A percentile compares a stretch with the other conserved stretches of the same genome.
phyloP scores from a whole-genome alignment of 2,797 vertebrate genomes.

The Pampus argenteus region DNA sequence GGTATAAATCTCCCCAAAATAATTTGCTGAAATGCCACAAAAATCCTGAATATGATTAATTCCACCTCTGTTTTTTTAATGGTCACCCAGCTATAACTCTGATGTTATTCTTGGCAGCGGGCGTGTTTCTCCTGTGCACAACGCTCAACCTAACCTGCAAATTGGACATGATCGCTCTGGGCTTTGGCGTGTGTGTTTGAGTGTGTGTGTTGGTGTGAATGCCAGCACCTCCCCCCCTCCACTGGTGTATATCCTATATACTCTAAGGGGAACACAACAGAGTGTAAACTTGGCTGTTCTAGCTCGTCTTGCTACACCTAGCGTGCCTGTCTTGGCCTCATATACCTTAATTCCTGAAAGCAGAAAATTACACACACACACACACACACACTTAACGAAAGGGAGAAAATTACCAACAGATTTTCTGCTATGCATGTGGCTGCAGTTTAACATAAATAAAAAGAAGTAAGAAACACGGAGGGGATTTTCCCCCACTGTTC shows the following conservation, averaged over 20 bases:
- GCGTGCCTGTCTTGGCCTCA: slow-evolving; percentile 49
- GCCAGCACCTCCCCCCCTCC: neutral
- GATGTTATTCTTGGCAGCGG: slow-evolving; percentile 62
- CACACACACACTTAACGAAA: slow-evolving; percentile 29
- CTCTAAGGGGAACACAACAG: slow-evolving; percentile 37
- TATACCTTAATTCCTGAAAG: slow-evolving; percentile 48
- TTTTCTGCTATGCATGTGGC: slow-evolving; percentile 49
- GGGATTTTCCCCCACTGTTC: neutral
- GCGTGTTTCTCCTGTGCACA: slow-evolving; percentile 22
- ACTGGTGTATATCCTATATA: slow-evolving; percentile 27
- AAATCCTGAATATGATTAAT: slow-evolving; percentile 51
- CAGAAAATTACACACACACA: slow-evolving; percentile 63
- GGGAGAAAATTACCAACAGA: slow-evolving; percentile 73
- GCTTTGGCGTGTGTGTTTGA: slow-evolving; percentile 37
- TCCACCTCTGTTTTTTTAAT: slow-evolving; percentile 39
- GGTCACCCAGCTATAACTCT: slow-evolving; percentile 1
- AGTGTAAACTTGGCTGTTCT: neutral
- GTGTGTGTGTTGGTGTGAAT: slow-evolving; percentile 6
- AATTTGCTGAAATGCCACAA: slow-evolving; percentile 52
- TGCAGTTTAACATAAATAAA: slow-evolving; percentile 21
- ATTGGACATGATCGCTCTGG: slow-evolving; percentile 67
- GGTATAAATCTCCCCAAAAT: slow-evolving; percentile 49
- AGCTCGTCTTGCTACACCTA: slow-evolving; percentile 47
- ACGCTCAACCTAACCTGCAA: slow-evolving; percentile 60
- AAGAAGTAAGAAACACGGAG: neutral